Base-by-base conservation (phyloP, 2,797 vertebrate genomes). In the Xiphorhynchus erythropygius region DNA sequence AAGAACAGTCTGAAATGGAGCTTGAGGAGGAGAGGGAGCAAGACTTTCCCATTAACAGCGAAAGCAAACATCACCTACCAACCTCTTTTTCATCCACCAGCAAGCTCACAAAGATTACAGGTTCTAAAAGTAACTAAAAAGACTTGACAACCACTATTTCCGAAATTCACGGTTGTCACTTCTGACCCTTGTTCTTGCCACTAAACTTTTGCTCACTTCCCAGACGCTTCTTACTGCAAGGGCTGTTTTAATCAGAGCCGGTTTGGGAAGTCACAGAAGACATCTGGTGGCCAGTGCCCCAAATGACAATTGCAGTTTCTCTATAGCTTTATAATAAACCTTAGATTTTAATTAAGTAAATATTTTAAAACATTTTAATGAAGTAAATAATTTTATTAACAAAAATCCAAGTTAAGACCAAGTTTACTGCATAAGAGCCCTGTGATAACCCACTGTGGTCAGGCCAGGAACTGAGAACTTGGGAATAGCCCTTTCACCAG, bases 231-330 rank as follows among this genome's bases (percentile, higher is more conserved):
- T 80, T 30, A 28, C 63, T 42, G 89, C 64, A 70, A 59, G 49
- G 67, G 30, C 70, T 78, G 65, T 35, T 94, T 89, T 27, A 84
- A 87, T 32, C 85, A 63, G 11, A 84, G 76, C 46, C 39, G 64
- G 69, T 52, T 15, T 50, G 39, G 62, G 53, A 76, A 93, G 83
- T 68, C 95, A 60, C 18, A 88, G 88, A 90, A 93, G 96, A 94
- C 96, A 90, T 68, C 96, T 95, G 85, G 91, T 79, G 97, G 96
- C 73, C 90, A 89, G 33, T 30, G 50, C 67, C 24, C 41, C 77
- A 64, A 87, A 95, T 32, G 68, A 71, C 93, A 94, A 30, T 8
- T 78, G 71, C 32, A 73, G 28, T 90, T 49, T 19, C 67, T 84
- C 67, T 42, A 41, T 37, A 49, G 27, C 27, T 79, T 53, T 18